Base-by-base conservation (phyloP, 2,113 vertebrate species). In the Neofelis nebulosa region DNA sequence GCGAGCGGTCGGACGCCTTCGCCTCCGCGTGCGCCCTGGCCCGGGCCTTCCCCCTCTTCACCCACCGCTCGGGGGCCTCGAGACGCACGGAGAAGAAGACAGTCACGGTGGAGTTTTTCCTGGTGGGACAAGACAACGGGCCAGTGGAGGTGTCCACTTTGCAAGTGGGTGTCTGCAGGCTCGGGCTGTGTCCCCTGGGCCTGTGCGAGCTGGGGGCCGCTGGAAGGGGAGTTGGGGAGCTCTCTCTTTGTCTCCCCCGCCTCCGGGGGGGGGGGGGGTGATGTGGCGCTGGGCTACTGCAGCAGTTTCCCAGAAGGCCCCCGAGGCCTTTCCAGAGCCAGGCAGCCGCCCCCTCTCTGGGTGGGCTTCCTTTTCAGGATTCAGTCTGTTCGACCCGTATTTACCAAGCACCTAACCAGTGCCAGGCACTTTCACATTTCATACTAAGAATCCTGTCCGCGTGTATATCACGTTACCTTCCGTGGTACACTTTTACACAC, bases 41-140 rank as follows among this genome's bases (percentile, higher is more conserved):
- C 95, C 99, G 99, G 63, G 99, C 99, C 48, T 99, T 99, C 98
- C 99, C 99, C 0, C 98, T 99, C 25, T 99, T 99, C 98, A 99
- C 99, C 0, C 99, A 99, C 14, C 99, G 99, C 13, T 99, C 99
- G 0, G 96, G 99, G 0, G 98, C 99, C 0, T 99, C 99, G 0
- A 98, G 99, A 29, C 99, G 99, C 95, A 69, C 98, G 0, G 99
- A 99, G 96, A 99, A 99, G 98, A 99, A 99, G 98, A 99, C 98
- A 0, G 99, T 99, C n/a, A 98, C 98, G 0, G 99, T 99, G 74
- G 99, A 99, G 95, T 99, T 99, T 93, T 96, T 99, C 97, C 98
- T 99, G 12, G 98, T 99, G 8, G 99, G 99, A 33, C 99, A 99
- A 61, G 99, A 99, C 98, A 99, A 98, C 2, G 99, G 98, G 69